These are phyloP conservation scores for Dromiciops gliroides DNA, from an alignment of 2,113 vertebrate species.

Conservation along the genomic window DNA sequence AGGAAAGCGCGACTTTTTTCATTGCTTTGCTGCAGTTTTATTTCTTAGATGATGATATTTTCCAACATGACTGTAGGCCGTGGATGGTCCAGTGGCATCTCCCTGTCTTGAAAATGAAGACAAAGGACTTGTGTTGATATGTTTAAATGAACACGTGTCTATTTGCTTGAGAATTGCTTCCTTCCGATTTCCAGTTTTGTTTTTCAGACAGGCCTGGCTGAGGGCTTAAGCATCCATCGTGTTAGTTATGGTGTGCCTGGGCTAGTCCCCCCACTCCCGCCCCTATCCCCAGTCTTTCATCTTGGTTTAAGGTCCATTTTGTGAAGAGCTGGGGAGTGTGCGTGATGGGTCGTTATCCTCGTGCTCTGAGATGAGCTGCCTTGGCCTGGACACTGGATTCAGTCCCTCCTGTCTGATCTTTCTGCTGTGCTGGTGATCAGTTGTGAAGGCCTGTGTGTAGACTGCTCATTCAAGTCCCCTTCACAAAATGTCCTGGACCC, in stretches of 20 bases:
- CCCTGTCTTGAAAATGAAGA: background rate
- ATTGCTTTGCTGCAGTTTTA: background rate
- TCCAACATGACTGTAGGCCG: background rate
- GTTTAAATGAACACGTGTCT: conserved; percentile 27
- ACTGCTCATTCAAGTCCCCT: conserved; percentile 64
- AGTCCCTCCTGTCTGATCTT: conserved; percentile 65
- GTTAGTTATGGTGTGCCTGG: background rate
- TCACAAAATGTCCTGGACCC: conserved; percentile 61
- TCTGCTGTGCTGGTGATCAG: conserved; percentile 57
- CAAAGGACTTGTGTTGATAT: background rate
- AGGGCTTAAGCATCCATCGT: conserved; percentile 21
- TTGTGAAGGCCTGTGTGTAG: conserved; percentile 42
- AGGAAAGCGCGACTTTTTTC: background rate
- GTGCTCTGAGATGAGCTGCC: conserved; percentile 52
- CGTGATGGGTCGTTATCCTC: conserved; percentile 60
- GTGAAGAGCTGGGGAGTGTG: conserved; percentile 19
- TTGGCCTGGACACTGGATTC: conserved; percentile 58
- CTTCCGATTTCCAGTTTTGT: background rate
- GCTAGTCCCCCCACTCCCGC: too few relatives aligned
- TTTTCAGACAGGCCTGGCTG: background rate
- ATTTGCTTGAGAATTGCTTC: conserved; percentile 31
- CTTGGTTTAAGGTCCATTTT: conserved; percentile 50
- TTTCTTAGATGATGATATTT: background rate
- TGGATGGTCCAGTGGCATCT: background rate
- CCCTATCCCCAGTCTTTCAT: conserved; percentile 48